Conservation (phyloP, 2,113 vertebrate species). For the Hystrix cristata region DNA sequence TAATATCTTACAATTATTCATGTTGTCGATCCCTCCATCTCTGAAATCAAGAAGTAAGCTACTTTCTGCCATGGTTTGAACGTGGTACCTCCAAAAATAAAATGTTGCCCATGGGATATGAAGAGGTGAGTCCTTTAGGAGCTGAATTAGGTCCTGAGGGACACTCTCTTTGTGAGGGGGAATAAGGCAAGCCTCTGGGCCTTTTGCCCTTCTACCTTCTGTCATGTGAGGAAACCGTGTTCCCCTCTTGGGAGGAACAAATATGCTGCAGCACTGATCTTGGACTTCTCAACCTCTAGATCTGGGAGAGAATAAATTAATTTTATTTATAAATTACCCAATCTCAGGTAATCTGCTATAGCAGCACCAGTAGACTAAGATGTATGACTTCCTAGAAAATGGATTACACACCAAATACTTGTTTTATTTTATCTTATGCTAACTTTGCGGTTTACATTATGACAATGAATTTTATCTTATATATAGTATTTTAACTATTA, state of each 20-base stretch:
- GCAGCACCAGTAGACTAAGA: not conserved
- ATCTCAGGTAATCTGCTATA: not conserved
- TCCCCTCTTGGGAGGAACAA: not conserved
- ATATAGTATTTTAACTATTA: not conserved
- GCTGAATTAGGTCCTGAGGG: not conserved
- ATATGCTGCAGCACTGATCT: not conserved
- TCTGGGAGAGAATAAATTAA: not conserved
- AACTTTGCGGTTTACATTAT: not conserved
- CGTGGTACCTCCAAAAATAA: not conserved
- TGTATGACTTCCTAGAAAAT: not conserved
- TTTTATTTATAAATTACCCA: not conserved
- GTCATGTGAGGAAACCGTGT: not conserved
- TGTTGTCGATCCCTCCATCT: not conserved
- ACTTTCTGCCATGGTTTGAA: not conserved
- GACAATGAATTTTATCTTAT: not conserved
- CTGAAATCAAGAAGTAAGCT: not conserved
- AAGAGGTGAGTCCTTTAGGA: not conserved
- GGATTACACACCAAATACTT: not conserved
- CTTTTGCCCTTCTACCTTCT: not conserved
- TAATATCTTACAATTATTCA: not conserved
- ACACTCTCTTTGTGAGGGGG: not conserved
- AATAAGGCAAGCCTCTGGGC: not conserved
- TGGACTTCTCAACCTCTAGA: not conserved
- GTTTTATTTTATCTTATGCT: not conserved
- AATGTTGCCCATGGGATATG: not conserved